Conservation (phyloP, 2,113 vertebrate species). For the Gambusia holbrooki region DNA sequence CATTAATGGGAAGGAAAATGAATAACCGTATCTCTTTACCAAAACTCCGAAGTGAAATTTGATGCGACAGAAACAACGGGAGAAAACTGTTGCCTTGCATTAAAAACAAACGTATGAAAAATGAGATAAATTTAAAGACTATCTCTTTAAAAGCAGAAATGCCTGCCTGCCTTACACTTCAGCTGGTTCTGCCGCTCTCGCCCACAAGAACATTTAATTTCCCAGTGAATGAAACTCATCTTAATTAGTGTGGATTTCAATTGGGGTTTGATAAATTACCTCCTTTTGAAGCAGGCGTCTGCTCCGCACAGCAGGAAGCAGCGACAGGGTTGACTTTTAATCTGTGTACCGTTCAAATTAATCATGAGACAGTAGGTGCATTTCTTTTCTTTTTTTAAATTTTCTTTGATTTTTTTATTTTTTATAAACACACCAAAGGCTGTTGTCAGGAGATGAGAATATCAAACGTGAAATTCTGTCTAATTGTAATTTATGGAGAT, state of each 20-base stretch:
- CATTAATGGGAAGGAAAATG: neutral
- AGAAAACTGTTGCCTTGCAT: neutral
- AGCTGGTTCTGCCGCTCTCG: constrained; percentile 15
- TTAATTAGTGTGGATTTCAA: constrained; percentile 71
- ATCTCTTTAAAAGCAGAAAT: neutral
- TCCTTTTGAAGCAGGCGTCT: constrained; percentile 59
- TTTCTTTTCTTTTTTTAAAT: constrained; percentile 46
- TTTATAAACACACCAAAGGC: constrained; percentile 46
- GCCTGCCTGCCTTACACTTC: constrained; percentile 19
- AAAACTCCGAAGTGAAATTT: neutral
- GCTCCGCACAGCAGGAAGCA: constrained; percentile 43
- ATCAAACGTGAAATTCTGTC: constrained; percentile 16
- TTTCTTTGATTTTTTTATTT: constrained; percentile 62
- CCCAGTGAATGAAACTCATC: constrained; percentile 39
- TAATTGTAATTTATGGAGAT: constrained; percentile 33
- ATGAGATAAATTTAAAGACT: neutral
- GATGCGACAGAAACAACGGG: neutral
- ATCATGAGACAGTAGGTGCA: constrained; percentile 36
- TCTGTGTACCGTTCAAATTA: constrained; percentile 47
- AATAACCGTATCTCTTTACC: neutral
- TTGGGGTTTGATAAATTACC: constrained; percentile 69
- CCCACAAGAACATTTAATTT: constrained; percentile 38
- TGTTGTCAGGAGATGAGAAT: constrained; percentile 33
- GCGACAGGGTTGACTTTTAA: constrained; percentile 57
- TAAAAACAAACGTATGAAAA: neutral